phyloP scores from a whole-genome alignment of 2,113 vertebrate genomes.

The Elgaria multicarinata region DNA sequence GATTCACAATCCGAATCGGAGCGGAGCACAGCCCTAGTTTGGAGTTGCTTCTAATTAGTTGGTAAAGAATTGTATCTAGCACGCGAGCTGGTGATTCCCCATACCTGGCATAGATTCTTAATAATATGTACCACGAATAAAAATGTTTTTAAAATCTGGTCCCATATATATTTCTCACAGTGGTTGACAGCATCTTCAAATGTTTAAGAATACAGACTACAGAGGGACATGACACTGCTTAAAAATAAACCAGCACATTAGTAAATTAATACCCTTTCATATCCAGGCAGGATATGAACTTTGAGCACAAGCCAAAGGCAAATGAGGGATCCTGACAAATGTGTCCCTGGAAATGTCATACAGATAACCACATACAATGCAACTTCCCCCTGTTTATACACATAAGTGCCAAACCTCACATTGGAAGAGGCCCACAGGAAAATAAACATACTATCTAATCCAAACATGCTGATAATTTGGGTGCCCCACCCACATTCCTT shows the following conservation, averaged over 20 bases:
- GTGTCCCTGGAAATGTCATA: background rate
- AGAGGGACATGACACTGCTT: background rate
- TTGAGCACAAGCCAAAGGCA: background rate
- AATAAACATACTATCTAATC: constrained; percentile 19
- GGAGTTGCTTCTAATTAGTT: background rate
- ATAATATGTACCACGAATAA: background rate
- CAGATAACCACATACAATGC: background rate
- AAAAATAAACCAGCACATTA: background rate
- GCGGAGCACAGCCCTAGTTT: no score
- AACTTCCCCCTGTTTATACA: background rate
- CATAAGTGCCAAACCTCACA: background rate
- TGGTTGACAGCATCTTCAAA: background rate
- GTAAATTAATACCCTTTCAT: background rate
- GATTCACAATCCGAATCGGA: no score
- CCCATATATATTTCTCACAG: background rate
- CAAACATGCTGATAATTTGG: constrained; percentile 17
- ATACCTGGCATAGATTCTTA: background rate
- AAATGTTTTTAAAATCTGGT: background rate
- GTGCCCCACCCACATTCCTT: background rate
- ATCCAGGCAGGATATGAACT: background rate
- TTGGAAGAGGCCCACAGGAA: background rate
- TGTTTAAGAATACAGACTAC: background rate
- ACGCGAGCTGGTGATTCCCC: no score
- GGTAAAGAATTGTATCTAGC: no score
- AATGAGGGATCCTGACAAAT: background rate